A percentile compares a stretch with the other conserved stretches of the same genome.
Conservation (phyloP, 92 coral and sea anemone species). For the Siderastrea radians region DNA sequence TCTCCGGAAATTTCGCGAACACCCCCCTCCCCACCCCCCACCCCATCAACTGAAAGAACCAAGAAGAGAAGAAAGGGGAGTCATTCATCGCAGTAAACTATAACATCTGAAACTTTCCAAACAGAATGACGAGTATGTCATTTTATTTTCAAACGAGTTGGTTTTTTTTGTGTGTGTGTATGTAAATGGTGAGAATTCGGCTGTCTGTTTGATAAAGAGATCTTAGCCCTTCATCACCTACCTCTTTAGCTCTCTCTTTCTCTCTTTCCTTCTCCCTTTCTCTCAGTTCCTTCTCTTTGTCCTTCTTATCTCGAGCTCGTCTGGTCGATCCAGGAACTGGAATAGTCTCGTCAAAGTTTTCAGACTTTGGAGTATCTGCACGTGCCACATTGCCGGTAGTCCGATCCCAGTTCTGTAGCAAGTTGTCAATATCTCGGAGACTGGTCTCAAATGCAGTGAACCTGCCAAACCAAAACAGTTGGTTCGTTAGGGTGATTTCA, state of each 20-base stretch:
- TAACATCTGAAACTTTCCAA: no score
- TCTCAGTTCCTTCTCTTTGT: constrained; percentile 80
- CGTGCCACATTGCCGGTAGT: constrained; percentile 86
- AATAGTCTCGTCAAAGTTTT: constrained; percentile 82
- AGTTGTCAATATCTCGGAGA: constrained; percentile 90
- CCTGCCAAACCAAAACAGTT: constrained; percentile 49
- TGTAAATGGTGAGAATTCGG: no score
- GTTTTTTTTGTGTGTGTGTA: no score
- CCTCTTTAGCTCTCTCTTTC: constrained; percentile 65
- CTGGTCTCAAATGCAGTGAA: constrained; percentile 86
- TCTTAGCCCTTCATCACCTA: not conserved
- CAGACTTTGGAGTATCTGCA: constrained; percentile 94
- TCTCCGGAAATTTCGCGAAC: no score
- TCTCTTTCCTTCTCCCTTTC: constrained; percentile 76
- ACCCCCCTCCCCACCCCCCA: no score
- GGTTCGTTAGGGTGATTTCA: not conserved
- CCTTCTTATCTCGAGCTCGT: constrained; percentile 81
- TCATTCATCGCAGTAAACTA: no score
- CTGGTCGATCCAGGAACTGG: constrained; percentile 74
- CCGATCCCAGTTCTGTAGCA: constrained; percentile 97
- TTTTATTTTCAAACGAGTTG: no score
- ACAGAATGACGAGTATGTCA: no score
- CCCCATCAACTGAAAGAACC: no score
- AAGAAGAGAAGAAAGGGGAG: no score
- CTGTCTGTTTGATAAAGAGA: not conserved